These are phyloP conservation scores for Drosophila tanythrix DNA, from an alignment of 2,888 invertebrate species.

Conservation along the genomic window DNA sequence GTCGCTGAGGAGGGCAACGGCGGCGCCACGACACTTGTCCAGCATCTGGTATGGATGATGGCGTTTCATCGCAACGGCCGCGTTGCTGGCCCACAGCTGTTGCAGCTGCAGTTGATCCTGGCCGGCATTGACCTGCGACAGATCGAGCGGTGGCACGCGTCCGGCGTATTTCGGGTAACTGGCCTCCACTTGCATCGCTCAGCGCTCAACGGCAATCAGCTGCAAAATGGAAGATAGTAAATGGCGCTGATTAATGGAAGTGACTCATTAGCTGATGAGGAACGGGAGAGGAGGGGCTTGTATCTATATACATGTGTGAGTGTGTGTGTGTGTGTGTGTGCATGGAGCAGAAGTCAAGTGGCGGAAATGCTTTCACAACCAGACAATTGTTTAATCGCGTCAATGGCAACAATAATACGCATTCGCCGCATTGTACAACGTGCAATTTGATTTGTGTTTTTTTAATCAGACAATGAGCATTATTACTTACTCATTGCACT, in stretches of 20 bases:
- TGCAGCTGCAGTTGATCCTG: slow-evolving; percentile 80
- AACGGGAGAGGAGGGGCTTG: slow-evolving; percentile 11
- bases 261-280: slow-evolving; percentile 60
- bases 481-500: slow-evolving; percentile 43
- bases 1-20: slow-evolving; percentile 44
- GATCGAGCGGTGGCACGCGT: slow-evolving; percentile 84
- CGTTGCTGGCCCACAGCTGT: slow-evolving; percentile 69
- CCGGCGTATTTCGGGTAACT: slow-evolving; percentile 83
- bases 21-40: slow-evolving; percentile 66
- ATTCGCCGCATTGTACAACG: slow-evolving; percentile 53
- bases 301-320: slow-evolving; percentile 1
- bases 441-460: slow-evolving; percentile 55
- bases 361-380: slow-evolving; percentile 76
- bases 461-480: slow-evolving; percentile 40
- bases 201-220: slow-evolving; percentile 18
- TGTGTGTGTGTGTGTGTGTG: slow-evolving; percentile 10
- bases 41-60: slow-evolving; percentile 77
- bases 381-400: slow-evolving; percentile 77
- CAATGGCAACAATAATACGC: slow-evolving; percentile 67
- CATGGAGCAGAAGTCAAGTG: slow-evolving; percentile 54
- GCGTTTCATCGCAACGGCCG: slow-evolving; percentile 55
- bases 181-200: slow-evolving; percentile 83
- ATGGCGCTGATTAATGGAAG: slow-evolving; percentile 63
- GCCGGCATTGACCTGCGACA: slow-evolving; percentile 81
- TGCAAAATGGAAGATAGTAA: slow-evolving; percentile 58